Evolutionary conservation across 2,113 vertebrate species (phyloP).

Genomic region (Camelus bactrianus): DNA sequence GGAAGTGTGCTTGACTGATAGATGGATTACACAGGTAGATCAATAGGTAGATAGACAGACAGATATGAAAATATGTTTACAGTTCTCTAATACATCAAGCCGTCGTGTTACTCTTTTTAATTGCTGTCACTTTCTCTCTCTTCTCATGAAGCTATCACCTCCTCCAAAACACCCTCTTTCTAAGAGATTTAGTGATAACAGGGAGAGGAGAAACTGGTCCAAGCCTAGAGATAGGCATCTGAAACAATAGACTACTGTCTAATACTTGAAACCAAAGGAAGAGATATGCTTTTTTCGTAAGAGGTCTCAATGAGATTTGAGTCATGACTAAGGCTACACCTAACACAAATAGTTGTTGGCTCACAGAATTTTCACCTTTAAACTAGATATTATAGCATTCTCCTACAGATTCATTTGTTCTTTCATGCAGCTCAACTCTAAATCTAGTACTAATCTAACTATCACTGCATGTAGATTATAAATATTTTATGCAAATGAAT

Average conservation of each 20-base stretch:
- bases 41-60: not conserved
- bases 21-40: not conserved
- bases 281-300: not conserved
- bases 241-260: not conserved
- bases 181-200: not conserved
- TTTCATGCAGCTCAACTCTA: not conserved
- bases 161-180: not conserved
- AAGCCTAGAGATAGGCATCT: not conserved
- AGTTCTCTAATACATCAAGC: not conserved
- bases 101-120: not conserved
- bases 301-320: not conserved
- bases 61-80: not conserved
- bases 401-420: not conserved
- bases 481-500: not conserved
- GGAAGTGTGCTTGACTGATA: constrained; percentile 55
- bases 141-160: not conserved
- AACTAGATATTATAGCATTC: not conserved
- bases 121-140: not conserved
- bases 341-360: not conserved
- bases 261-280: not conserved
- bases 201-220: not conserved
- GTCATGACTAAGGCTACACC: not conserved
- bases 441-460: not conserved
- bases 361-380: not conserved
- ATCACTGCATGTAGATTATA: not conserved